Conservation (phyloP, 2,888 invertebrate species). For the Desoria tigrina region DNA sequence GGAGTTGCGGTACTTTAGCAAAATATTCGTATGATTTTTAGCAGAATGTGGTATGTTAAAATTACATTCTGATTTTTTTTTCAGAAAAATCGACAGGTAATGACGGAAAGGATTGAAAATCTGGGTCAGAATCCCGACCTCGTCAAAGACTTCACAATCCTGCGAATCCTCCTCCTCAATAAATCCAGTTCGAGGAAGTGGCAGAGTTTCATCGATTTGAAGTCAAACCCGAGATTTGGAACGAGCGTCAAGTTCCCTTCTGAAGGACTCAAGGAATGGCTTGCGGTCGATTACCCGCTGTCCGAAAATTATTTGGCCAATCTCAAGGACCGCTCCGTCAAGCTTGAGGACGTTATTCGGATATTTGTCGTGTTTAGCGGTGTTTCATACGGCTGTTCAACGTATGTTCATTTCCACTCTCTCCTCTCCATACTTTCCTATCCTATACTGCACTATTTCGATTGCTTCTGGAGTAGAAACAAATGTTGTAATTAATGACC, state of each 20-base stretch:
- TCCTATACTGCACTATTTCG: no score
- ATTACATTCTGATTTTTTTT: not conserved
- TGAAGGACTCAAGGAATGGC: slow-evolving; percentile 20
- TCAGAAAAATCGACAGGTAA: not conserved
- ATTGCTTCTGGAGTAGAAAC: no score
- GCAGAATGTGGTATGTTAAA: not conserved
- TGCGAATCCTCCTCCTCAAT: slow-evolving; percentile 25
- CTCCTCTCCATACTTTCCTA: no score
- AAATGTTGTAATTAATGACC: no score
- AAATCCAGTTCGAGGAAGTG: slow-evolving; percentile 13
- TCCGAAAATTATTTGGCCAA: slow-evolving; percentile 23
- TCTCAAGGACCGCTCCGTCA: slow-evolving; percentile 19
- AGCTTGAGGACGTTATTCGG: slow-evolving; percentile 24
- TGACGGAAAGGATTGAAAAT: not conserved
- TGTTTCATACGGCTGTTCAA: not conserved
- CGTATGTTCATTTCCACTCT: not conserved
- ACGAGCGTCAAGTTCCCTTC: slow-evolving; percentile 18
- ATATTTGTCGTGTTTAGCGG: slow-evolving; percentile 34
- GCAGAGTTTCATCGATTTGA: slow-evolving; percentile 25
- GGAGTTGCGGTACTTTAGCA: not conserved
- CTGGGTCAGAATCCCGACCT: slow-evolving; percentile 7
- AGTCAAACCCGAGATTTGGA: slow-evolving; percentile 18
- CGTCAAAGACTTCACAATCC: slow-evolving; percentile 30
- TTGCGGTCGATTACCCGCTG: slow-evolving; percentile 15
- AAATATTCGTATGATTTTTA: not conserved